phyloP scores from a whole-genome alignment of 2,797 vertebrate genomes.

The Gymnodraco acuticeps region DNA sequence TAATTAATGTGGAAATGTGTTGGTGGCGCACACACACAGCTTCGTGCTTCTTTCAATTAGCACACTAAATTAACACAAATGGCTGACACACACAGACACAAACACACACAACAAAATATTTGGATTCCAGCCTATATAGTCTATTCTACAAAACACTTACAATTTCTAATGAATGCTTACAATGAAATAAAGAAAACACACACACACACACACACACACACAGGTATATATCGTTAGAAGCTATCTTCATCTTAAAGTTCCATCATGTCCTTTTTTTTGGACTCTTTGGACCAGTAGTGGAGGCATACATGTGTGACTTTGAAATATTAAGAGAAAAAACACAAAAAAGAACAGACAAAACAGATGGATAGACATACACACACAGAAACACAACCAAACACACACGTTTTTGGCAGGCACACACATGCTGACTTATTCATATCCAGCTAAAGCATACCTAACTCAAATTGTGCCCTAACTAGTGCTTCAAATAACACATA shows the following conservation, averaged over 20 bases:
- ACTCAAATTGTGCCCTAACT: background rate
- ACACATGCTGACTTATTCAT: background rate
- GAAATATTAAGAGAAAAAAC: conserved; percentile 8
- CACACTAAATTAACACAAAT: conserved; percentile 34
- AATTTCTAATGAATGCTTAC: background rate
- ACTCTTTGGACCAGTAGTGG: background rate
- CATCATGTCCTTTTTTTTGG: background rate
- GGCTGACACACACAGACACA: conserved; percentile 14
- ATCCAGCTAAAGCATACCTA: background rate
- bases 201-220: too few relatives aligned
- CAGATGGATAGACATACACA: background rate
- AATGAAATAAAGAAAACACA: background rate
- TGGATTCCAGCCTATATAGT: background rate
- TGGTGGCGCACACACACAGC: conserved; percentile 48
- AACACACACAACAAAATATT: conserved; percentile 2
- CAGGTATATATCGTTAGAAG: background rate
- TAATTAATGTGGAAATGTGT: conserved; percentile 80
- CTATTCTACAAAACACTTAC: background rate
- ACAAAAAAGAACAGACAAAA: background rate
- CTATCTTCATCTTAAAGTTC: background rate
- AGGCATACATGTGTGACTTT: background rate
- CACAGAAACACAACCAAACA: background rate
- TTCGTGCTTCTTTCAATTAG: conserved; percentile 62
- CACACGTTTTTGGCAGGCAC: background rate
- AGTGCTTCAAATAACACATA: too few relatives aligned